Percentiles rank a stretch among this genome's conserved stretches.
Evolutionary conservation across 1,140 invertebrate species (phyloP).

Genomic region (Ephestia elutella): DNA sequence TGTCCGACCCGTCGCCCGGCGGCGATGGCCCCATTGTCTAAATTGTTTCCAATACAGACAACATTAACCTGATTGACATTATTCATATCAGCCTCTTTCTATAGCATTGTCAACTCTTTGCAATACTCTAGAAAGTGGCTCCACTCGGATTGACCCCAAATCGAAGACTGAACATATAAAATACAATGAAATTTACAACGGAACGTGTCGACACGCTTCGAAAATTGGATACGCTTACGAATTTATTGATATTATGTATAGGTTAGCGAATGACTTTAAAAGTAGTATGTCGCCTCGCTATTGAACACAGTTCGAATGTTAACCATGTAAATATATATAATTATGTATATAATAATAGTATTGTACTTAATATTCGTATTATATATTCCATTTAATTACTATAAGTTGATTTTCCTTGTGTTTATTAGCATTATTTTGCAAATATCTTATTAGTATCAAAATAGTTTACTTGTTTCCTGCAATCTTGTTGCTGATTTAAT

Average conservation of each 20-base stretch:
- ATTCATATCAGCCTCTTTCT: not conserved
- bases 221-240: conserved; percentile 18
- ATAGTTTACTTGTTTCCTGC: too few species aligned
- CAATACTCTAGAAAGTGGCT: not conserved
- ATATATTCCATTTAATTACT: not conserved
- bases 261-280: conserved; percentile 8
- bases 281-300: conserved; percentile 7
- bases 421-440: not conserved
- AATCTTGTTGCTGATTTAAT: too few species aligned
- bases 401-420: not conserved
- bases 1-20: conserved; percentile 13
- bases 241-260: conserved; percentile 38
- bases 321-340: conserved; percentile 1
- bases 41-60: not conserved
- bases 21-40: not conserved
- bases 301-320: not conserved
- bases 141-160: conserved; percentile 10
- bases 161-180: conserved; percentile 23
- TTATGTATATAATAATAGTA: not conserved
- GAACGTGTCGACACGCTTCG: conserved; percentile 1
- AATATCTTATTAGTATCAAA: too few species aligned
- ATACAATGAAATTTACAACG: conserved; percentile 17
- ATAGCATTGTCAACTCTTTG: not conserved
- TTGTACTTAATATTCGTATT: not conserved
- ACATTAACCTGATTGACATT: conserved; percentile 1